Evolutionary conservation across 2,797 vertebrate species (phyloP).

Genomic region (Thripadectes ignobilis): DNA sequence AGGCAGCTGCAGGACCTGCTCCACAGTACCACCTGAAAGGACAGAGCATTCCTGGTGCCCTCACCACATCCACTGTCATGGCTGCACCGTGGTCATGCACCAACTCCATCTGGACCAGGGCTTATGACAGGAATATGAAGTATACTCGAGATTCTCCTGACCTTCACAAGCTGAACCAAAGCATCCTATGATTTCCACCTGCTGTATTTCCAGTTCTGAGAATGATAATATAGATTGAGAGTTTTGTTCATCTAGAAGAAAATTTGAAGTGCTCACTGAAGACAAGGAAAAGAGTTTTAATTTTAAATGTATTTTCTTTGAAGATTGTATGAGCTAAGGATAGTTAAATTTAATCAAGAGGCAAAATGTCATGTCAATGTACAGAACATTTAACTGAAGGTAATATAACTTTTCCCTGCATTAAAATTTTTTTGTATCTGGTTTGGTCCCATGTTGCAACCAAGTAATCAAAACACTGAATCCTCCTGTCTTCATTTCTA

Average conservation of each 20-base stretch:
- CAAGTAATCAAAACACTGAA: neutral
- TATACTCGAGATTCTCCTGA: neutral
- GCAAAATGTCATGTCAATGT: neutral
- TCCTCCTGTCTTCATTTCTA: neutral
- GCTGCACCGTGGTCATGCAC: neutral
- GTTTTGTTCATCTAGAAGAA: neutral
- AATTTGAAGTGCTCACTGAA: neutral
- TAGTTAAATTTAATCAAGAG: neutral
- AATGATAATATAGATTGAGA: neutral
- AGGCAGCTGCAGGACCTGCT: neutral
- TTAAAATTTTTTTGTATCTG: neutral
- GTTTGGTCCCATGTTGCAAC: neutral
- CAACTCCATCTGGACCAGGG: neutral
- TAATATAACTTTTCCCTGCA: neutral
- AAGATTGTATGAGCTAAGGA: neutral
- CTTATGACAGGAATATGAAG: neutral
- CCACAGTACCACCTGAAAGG: neutral
- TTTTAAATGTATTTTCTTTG: neutral
- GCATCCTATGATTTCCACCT: fast-evolving
- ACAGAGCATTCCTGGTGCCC: fast-evolving
- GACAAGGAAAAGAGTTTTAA: neutral
- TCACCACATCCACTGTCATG: neutral
- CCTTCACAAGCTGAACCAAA: neutral
- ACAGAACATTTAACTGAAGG: neutral
- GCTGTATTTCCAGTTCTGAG: neutral